Percentiles rank a stretch among this genome's conserved stretches.
These are phyloP conservation scores for Monopis laevigella DNA, from an alignment of 2,888 invertebrate genomes.

Conservation along the genomic window DNA sequence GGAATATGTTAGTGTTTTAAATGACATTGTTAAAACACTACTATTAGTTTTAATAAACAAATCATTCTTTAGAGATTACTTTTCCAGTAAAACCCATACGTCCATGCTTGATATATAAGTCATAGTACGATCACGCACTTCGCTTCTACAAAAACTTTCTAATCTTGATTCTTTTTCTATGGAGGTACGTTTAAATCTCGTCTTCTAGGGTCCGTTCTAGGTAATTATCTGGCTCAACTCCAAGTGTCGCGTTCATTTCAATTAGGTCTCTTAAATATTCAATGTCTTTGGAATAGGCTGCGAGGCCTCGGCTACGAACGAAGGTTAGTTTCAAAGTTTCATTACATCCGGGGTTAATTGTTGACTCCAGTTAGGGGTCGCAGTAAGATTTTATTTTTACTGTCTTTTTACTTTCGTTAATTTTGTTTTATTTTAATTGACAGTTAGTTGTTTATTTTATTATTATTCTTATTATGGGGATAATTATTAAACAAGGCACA, in stretches of 20 bases:
- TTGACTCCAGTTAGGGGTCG: conserved; percentile 32
- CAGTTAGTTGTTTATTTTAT: too few relatives aligned
- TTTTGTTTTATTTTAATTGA: not conserved
- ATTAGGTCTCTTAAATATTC: conserved; percentile 67
- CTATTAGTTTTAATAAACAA: too few relatives aligned
- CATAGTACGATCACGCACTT: not conserved
- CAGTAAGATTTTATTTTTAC: conserved; percentile 14
- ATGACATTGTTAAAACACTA: too few relatives aligned
- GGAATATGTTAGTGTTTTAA: too few relatives aligned
- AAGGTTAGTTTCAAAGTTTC: conserved; percentile 56
- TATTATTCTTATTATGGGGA: too few relatives aligned
- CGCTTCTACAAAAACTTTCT: conserved; percentile 13
- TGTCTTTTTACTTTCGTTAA: not conserved
- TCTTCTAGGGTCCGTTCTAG: conserved; percentile 24
- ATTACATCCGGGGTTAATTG: conserved; percentile 58
- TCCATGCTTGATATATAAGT: too few relatives aligned
- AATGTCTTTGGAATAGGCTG: conserved; percentile 66
- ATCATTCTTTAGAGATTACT: too few relatives aligned
- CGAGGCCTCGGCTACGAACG: conserved; percentile 36
- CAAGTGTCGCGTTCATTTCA: conserved; percentile 66
- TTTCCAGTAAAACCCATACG: too few relatives aligned
- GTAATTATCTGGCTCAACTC: conserved; percentile 61
- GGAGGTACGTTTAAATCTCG: conserved; percentile 61
- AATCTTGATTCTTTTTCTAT: conserved; percentile 35
- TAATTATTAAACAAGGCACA: too few relatives aligned